A percentile compares a stretch with the other conserved stretches of the same genome.
Conservation (phyloP, 2,888 invertebrate species). For the Cremastobaeus sp. region DNA sequence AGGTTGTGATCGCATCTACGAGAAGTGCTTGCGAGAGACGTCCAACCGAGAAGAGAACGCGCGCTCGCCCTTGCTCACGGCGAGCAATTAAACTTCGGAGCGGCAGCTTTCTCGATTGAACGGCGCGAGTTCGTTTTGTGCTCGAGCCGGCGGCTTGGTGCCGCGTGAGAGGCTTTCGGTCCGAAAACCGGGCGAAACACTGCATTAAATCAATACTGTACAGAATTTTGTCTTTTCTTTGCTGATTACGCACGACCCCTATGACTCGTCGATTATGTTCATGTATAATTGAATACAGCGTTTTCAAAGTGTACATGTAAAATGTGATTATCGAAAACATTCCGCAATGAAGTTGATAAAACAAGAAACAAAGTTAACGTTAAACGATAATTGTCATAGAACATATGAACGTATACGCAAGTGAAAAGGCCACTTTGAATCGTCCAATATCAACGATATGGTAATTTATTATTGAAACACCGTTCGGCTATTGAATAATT, state of each 20-base stretch:
- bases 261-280: conserved; percentile 40
- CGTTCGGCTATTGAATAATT: conserved; percentile 28
- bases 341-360: conserved; percentile 38
- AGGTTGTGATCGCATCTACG: conserved; percentile 24
- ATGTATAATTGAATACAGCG: conserved; percentile 42
- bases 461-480: background rate
- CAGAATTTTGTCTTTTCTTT: background rate
- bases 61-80: background rate
- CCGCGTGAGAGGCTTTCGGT: conserved; percentile 17
- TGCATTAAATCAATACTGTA: conserved; percentile 9
- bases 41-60: conserved; percentile 34
- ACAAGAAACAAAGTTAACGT: conserved; percentile 25
- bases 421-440: conserved; percentile 28
- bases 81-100: conserved; percentile 4
- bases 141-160: conserved; percentile 4
- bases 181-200: conserved; percentile 12
- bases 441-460: conserved; percentile 11
- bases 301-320: conserved; percentile 43
- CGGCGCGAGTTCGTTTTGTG: background rate
- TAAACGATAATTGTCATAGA: conserved; percentile 45
- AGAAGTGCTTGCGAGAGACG: background rate
- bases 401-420: conserved; percentile 33
- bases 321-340: conserved; percentile 44
- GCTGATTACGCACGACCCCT: conserved; percentile 53
- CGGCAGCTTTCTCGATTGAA: conserved; percentile 27